Evolutionary conservation across 2,113 vertebrate genomes (phyloP).

Genomic region (Plecturocebus donacophilus): DNA sequence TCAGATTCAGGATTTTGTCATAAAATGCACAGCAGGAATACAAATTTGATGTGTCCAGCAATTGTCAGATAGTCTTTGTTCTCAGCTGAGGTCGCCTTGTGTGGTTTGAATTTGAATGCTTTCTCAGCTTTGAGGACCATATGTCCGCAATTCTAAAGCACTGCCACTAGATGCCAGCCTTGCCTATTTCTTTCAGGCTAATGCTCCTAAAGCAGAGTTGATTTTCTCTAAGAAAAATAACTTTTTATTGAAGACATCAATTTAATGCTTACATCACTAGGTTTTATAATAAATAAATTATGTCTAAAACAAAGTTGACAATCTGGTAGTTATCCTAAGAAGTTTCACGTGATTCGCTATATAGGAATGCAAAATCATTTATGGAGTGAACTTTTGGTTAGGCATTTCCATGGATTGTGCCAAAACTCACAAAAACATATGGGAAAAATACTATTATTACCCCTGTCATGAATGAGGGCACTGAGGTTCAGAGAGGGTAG

Average conservation of each 20-base stretch:
- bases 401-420: not conserved
- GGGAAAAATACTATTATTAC: not conserved
- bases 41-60: not conserved
- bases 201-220: too few species aligned
- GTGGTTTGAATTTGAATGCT: not conserved
- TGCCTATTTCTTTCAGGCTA: not conserved
- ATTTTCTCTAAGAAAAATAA: not conserved
- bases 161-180: not conserved
- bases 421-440: not conserved
- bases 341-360: not conserved
- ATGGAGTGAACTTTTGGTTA: not conserved
- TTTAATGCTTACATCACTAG: not conserved
- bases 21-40: not conserved
- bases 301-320: not conserved
- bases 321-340: not conserved
- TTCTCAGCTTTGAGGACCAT: not conserved
- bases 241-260: not conserved
- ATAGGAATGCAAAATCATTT: not conserved
- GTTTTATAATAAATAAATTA: not conserved
- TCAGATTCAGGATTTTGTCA: not conserved
- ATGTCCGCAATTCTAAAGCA: conserved; percentile 1
- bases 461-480: not conserved
- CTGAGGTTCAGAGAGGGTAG: not conserved
- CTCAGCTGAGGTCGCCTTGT: not conserved
- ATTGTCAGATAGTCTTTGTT: not conserved